phyloP scores from a whole-genome alignment of 2,113 vertebrate species.

The Ceuthmochares aereus region DNA sequence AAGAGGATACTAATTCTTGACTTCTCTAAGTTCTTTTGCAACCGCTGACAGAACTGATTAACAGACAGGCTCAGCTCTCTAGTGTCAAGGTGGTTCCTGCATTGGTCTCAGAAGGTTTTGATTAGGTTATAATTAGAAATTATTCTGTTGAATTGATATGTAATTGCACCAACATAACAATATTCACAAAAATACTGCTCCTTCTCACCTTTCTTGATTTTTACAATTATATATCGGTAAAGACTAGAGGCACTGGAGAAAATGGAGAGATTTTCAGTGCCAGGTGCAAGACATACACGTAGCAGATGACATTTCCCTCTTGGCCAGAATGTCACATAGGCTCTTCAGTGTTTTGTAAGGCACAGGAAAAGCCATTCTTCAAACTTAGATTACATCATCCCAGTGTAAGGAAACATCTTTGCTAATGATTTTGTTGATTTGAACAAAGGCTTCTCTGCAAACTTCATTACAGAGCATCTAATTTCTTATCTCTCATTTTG shows the following conservation, averaged over 20 bases:
- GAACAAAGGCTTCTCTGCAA: background rate
- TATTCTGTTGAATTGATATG: background rate
- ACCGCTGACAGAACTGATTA: background rate
- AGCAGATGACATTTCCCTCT: background rate
- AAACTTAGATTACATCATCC: background rate
- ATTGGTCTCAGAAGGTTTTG: background rate
- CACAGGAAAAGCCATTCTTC: background rate
- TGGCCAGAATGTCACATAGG: rapidly evolving
- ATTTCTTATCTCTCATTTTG: background rate
- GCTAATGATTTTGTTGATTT: background rate
- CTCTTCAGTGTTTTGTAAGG: background rate
- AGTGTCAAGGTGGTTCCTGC: background rate
- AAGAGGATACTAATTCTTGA: background rate
- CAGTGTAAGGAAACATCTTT: background rate
- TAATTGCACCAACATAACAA: background rate
- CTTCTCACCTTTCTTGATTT: background rate
- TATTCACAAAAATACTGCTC: background rate
- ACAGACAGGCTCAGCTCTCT: background rate
- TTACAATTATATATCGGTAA: rapidly evolving
- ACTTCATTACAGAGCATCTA: background rate
- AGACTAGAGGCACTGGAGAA: background rate
- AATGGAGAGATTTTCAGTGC: background rate
- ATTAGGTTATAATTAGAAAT: background rate
- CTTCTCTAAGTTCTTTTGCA: background rate
- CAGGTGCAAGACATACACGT: rapidly evolving